These are phyloP conservation scores for Peromyscus aztecus DNA, from an alignment of 2,797 vertebrate species.

Conservation along the genomic window DNA sequence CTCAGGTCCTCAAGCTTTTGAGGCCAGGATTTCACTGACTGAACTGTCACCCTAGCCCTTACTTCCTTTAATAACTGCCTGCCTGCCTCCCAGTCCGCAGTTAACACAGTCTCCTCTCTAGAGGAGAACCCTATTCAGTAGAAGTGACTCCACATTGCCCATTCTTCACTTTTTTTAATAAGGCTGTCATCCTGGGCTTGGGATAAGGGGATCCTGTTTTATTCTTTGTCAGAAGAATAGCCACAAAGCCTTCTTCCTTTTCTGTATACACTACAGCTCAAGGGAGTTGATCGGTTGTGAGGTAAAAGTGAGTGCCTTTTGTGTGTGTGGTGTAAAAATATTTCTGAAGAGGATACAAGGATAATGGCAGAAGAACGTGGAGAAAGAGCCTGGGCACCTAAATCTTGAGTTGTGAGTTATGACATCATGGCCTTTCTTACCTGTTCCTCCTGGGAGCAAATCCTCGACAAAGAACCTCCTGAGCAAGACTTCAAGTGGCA, in stretches of 20 bases:
- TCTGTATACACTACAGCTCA: not conserved
- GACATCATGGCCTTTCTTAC: not conserved
- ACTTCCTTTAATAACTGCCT: not conserved
- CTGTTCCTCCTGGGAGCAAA: not conserved
- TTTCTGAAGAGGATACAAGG: not conserved
- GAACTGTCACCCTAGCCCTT: not conserved
- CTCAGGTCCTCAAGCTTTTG: not conserved
- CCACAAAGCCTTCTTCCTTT: not conserved
- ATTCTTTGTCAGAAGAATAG: not conserved
- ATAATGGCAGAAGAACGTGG: not conserved
- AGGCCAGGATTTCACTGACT: not conserved
- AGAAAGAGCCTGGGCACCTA: not conserved
- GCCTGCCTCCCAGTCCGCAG: not conserved
- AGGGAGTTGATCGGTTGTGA: not conserved
- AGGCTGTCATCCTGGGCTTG: not conserved
- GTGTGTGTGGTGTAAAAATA: not conserved
- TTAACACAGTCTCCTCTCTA: not conserved
- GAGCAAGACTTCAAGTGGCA: not conserved
- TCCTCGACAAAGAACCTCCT: not conserved
- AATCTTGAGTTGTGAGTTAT: not conserved
- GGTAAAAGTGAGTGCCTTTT: not conserved
- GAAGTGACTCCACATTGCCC: not conserved
- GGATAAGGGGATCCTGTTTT: not conserved
- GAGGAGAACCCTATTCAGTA: not conserved
- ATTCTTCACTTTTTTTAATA: not conserved